Base-by-base conservation (phyloP, 2,888 invertebrate species). In the Nomada flava region DNA sequence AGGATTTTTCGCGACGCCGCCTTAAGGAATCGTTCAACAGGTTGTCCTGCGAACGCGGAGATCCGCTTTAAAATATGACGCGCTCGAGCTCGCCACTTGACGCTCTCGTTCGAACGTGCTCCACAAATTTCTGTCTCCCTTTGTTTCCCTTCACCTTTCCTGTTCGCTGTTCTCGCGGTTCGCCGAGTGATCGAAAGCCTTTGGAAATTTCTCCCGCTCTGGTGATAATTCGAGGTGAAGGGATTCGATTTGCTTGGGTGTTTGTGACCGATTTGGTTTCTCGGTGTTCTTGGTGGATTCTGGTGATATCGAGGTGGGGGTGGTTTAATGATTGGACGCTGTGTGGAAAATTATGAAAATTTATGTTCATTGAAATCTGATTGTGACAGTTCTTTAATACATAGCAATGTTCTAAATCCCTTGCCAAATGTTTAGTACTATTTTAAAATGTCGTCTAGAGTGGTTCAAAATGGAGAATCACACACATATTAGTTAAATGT, bases 1-100 rank as follows among this genome's bases (percentile, higher is more conserved):
- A 63, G 64, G n/a, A 68, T 29, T 47, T 47, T 50, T 42, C 57
- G 47, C 44, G 36, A 50, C 57, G 53, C 13, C 26, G 63, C n/a
- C 68, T 74, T 5, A 64, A 80, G 78, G 74, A 84, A 70, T 84
- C 29, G 73, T 76, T 87, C 87, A 87, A 87, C 87, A 87, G 87
- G 87, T 87, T 79, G 87, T 79, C 62, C 76, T 73, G 76, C 70
- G 70, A 62, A 29, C 76, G 59, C 36, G 52, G 63, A 64, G 57
- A 62, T 79, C 65, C 18, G 53, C 53, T 55, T 65, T 53, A 76
- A 76, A 75, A 26, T 52, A 26, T 55, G 29, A 50, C 29, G 29
- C 44, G 20, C 23, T 18, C 26, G 26, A 53, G 44, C 55, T 1
- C 11, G 18, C 13, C n/a, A n/a, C 44, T 64, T 18, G 7, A 20